Evolutionary conservation across 1,140 invertebrate genomes (phyloP).

Genomic region (Brachionus koreanus): DNA sequence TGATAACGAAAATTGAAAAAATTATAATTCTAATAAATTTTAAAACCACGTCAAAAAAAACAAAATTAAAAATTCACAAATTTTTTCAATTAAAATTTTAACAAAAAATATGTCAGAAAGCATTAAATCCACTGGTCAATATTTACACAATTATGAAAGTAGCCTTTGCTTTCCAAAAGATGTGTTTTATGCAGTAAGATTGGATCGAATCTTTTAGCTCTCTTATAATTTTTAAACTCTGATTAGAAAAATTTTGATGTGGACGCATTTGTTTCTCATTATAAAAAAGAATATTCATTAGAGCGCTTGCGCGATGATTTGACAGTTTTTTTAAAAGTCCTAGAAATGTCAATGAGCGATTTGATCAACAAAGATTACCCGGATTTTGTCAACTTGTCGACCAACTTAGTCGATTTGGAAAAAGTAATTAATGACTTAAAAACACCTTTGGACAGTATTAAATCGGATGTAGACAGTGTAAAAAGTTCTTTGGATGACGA

Average conservation of each 20-base stretch:
- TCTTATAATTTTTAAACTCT: not conserved
- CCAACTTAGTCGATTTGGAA: constrained; percentile 81
- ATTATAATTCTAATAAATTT: not conserved
- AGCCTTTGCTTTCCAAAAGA: constrained; percentile 40
- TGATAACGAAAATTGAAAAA: not conserved
- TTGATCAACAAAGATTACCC: constrained; percentile 94
- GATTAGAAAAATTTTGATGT: constrained; percentile 77
- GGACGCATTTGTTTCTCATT: constrained; percentile 80
- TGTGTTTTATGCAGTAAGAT: constrained; percentile 21
- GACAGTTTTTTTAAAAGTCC: constrained; percentile 78
- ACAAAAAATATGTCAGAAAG: constrained; percentile 13
- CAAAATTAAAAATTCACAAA: not conserved
- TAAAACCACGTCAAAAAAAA: not conserved
- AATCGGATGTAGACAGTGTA: constrained; percentile 68
- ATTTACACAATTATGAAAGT: constrained; percentile 8
- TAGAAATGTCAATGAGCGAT: constrained; percentile 87
- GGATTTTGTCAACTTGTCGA: constrained; percentile 91
- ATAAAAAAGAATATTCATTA: constrained; percentile 72
- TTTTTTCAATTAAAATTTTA: not conserved
- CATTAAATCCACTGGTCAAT: not conserved
- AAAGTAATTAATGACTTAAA: constrained; percentile 75
- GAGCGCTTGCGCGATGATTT: constrained; percentile 85
- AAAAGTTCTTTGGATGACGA: not conserved
- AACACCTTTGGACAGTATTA: constrained; percentile 70
- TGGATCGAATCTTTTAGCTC: not conserved